Evolutionary conservation across 2,797 vertebrate species (phyloP).

Genomic region (Paramormyrops hopkinsi): DNA sequence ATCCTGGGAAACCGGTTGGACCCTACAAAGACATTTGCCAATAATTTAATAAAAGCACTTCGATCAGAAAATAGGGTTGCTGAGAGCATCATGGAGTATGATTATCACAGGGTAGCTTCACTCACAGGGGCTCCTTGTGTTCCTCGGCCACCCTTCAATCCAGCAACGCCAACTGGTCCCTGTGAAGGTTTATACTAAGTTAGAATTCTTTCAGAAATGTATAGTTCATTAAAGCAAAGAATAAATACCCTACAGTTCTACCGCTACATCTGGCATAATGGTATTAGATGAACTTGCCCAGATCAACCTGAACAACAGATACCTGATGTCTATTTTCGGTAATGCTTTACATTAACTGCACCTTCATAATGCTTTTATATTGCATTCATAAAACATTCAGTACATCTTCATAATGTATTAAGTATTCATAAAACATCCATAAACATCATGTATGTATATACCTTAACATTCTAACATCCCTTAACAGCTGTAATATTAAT

Average conservation of each 20-base stretch:
- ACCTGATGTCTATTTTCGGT: background rate
- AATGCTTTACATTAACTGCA: background rate
- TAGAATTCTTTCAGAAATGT: background rate
- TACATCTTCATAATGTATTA: background rate
- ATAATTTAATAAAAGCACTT: background rate
- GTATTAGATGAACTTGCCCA: background rate
- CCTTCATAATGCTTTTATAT: background rate
- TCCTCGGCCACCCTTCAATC: slow-evolving; percentile 93
- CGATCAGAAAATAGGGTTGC: background rate
- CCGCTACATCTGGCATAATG: background rate
- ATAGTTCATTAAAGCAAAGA: background rate
- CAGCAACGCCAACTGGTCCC: slow-evolving; percentile 86
- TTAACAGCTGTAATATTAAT: background rate
- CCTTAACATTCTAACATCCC: too few relatives aligned
- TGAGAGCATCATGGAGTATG: background rate
- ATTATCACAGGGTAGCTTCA: slow-evolving; percentile 20
- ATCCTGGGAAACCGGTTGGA: slow-evolving; percentile 95
- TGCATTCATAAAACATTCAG: background rate
- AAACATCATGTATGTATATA: background rate
- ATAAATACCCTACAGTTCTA: background rate
- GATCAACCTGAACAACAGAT: background rate
- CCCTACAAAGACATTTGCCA: slow-evolving; percentile 62
- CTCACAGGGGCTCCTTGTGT: slow-evolving; percentile 95
- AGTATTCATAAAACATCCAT: background rate
- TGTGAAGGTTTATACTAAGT: slow-evolving; percentile 45